Base-by-base conservation (phyloP, 1,140 invertebrate genomes). In the Aplysia californica region DNA sequence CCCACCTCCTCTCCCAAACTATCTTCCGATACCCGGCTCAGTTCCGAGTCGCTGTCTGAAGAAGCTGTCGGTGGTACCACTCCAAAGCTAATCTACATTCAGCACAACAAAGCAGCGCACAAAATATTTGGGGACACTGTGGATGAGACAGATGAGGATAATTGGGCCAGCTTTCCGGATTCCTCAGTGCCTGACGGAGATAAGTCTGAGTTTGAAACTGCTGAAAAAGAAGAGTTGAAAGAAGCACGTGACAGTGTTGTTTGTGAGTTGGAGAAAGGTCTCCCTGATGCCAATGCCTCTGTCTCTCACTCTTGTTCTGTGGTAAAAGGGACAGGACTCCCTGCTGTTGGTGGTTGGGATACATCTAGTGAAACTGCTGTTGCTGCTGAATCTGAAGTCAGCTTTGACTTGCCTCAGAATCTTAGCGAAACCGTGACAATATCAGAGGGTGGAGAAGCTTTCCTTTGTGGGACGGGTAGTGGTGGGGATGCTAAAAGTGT, bases 91-190 rank as follows among this genome's bases (percentile, higher is more conserved):
- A 44, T 76, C 3, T 78, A 76, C 55, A 50, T 64, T 39, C 36
- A 80, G 33, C n/a, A 61, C 31, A 75, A 55, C 10, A 67, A 74
- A 38, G n/a, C 58, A 18, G n/a, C 26, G 6, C 15, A 61, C 23
- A 39, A 44, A n/a, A 41, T 76, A 21, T 79, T 76, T 73, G 74
- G 68, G n/a, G 41, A 66, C n/a, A 70, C 78, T 3, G 68, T 64
- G 39, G 67, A 26, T 35, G 39, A 69, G 23, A 26, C 39, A 61
- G 69, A 75, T 35, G 50, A 79, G 15, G 79, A 79, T 21, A 79
- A 79, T 59, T 84, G 83, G 83, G 83, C 83, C 2, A 71, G 44
- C n/a, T 84, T 84, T 79, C 75, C 79, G 36, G 80, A 84, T 10
- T 15, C 73, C 18, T 36, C 72, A 36, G 38, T 26, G 10, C 1